These are phyloP conservation scores for Apteryx mantelli DNA, from an alignment of 2,113 vertebrate species.

Conservation along the genomic window DNA sequence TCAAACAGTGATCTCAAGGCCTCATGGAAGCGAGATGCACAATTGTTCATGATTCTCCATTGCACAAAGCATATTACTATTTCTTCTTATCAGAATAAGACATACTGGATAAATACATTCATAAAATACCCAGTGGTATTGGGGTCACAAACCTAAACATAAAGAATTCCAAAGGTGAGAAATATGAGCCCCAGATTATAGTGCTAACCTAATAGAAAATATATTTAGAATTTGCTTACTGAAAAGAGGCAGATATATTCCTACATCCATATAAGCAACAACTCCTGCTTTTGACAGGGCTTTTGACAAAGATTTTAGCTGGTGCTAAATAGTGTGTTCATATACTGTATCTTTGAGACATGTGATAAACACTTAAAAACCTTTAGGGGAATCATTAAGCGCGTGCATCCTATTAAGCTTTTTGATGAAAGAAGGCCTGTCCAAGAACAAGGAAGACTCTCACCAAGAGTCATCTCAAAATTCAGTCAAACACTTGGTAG, in stretches of 20 bases:
- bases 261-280: background rate
- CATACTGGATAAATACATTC: background rate
- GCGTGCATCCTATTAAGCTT: background rate
- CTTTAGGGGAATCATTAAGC: background rate
- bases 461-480: background rate
- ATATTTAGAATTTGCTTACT: no score
- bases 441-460: constrained; percentile 5
- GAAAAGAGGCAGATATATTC: accelerated
- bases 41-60: accelerated
- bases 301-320: background rate
- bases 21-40: background rate
- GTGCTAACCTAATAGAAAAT: background rate
- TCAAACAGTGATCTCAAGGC: background rate
- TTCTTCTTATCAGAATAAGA: background rate
- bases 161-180: background rate
- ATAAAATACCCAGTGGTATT: accelerated
- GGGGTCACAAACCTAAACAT: background rate
- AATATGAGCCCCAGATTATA: background rate
- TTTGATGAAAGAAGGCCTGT: constrained; percentile 8
- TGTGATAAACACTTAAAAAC: background rate
- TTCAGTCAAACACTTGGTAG: background rate
- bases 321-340: accelerated
- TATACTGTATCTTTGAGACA: background rate
- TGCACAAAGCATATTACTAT: background rate
- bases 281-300: background rate